These are phyloP conservation scores for Neomonachus schauinslandi DNA, from an alignment of 2,113 vertebrate species.

Conservation along the genomic window DNA sequence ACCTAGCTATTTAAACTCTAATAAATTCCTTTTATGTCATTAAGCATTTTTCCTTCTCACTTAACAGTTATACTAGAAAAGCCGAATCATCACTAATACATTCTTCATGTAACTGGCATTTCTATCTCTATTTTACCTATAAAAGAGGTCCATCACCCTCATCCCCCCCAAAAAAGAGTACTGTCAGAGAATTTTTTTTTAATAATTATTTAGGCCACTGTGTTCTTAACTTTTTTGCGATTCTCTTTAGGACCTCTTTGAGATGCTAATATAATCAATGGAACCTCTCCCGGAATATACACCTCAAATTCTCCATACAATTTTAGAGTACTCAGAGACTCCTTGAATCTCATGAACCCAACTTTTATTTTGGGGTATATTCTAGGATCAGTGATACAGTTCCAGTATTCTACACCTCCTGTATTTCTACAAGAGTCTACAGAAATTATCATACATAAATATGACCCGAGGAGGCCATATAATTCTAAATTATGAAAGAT, in stretches of 20 bases:
- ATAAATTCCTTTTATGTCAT: neutral
- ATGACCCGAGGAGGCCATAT: neutral
- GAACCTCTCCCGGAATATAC: neutral
- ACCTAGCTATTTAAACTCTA: neutral
- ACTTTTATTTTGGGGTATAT: neutral
- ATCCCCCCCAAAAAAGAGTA: neutral
- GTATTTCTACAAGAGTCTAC: neutral
- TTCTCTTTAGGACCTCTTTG: neutral
- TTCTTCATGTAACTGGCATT: neutral
- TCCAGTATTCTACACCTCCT: neutral
- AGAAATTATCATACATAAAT: neutral
- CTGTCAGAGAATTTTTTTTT: neutral
- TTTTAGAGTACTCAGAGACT: neutral
- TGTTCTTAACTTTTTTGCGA: neutral
- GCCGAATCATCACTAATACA: neutral
- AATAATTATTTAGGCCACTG: neutral
- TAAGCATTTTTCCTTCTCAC: neutral
- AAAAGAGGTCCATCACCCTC: neutral
- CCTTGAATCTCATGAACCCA: neutral
- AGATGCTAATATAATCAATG: neutral
- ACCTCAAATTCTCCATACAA: neutral
- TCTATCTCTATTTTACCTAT: slow-evolving; percentile 23
- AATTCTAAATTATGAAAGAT: neutral
- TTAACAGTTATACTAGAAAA: slow-evolving; percentile 6
- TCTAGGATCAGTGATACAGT: neutral